These are phyloP conservation scores for Clivina fossor DNA, from an alignment of 2,888 invertebrate genomes.

Conservation along the genomic window DNA sequence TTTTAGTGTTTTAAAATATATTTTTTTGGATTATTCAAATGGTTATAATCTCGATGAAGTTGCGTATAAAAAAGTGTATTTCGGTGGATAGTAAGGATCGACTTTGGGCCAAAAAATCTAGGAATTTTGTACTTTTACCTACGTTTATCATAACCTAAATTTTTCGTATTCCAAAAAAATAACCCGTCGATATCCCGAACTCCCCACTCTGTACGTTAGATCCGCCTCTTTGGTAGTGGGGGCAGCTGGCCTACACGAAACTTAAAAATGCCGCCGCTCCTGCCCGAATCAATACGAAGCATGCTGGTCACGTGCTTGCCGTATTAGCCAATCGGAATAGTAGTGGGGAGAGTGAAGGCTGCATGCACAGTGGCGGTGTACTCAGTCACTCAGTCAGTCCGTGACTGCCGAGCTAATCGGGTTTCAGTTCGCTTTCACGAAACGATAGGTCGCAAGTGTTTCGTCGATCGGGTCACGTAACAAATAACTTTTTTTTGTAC, in stretches of 20 bases:
- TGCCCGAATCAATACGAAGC: constrained; percentile 76
- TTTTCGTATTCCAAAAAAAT: constrained; percentile 41
- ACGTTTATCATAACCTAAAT: constrained; percentile 44
- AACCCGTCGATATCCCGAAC: constrained; percentile 32
- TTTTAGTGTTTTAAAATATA: no score
- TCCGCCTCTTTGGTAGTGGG: constrained; percentile 37
- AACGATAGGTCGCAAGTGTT: no score
- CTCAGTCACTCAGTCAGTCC: constrained; percentile 16
- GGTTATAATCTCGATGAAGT: no score
- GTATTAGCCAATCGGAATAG: constrained; percentile 49
- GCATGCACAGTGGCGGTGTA: constrained; percentile 44
- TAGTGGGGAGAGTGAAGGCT: constrained; percentile 5
- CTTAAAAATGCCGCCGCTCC: constrained; percentile 82
- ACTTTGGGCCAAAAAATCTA: constrained; percentile 1
- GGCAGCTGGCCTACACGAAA: constrained; percentile 53
- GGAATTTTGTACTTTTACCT: constrained; percentile 36
- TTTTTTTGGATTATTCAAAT: no score
- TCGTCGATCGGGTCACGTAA: no score
- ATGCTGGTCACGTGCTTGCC: constrained; percentile 62
- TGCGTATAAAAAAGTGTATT: no score
- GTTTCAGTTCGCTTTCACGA: neutral
- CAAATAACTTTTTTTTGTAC: no score
- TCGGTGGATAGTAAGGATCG: no score
- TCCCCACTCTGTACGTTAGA: constrained; percentile 36
- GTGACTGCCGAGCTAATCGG: constrained; percentile 5